Conservation (phyloP, 2,113 vertebrate genomes). For the Pyrgilauda ruficollis region DNA sequence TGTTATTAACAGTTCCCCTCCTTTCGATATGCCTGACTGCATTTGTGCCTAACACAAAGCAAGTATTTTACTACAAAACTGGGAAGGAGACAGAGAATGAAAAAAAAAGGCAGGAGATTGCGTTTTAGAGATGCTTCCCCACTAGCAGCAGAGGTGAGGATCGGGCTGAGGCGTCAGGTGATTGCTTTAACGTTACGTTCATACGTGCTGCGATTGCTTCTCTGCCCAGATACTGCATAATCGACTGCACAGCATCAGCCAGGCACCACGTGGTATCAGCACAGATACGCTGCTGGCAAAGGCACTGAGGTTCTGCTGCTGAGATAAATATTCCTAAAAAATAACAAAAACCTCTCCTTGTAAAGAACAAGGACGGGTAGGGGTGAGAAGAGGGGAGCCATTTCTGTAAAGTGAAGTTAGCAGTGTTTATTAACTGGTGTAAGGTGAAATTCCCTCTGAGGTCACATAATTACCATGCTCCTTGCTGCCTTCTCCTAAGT, state of each 20-base stretch:
- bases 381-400: not conserved
- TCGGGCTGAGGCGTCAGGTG: not conserved
- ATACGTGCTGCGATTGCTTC: not conserved
- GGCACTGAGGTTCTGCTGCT: not conserved
- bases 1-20: not conserved
- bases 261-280: slow-evolving; percentile 35
- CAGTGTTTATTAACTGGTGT: not conserved
- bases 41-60: not conserved
- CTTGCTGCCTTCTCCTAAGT: not conserved
- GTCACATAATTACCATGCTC: not conserved
- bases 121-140: not conserved
- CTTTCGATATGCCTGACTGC: not conserved
- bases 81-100: not conserved
- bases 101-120: not conserved
- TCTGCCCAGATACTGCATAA: slow-evolving; percentile 71
- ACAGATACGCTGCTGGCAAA: not conserved
- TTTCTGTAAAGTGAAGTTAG: not conserved
- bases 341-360: not conserved
- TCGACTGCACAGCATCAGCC: slow-evolving; percentile 26
- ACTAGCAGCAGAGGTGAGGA: not conserved
- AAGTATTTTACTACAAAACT: not conserved
- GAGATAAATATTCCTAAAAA: not conserved
- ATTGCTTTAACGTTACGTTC: not conserved
- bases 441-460: not conserved
- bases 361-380: not conserved